These are phyloP conservation scores for Eidolon helvum DNA, from an alignment of 2,113 vertebrate species.

Conservation along the genomic window DNA sequence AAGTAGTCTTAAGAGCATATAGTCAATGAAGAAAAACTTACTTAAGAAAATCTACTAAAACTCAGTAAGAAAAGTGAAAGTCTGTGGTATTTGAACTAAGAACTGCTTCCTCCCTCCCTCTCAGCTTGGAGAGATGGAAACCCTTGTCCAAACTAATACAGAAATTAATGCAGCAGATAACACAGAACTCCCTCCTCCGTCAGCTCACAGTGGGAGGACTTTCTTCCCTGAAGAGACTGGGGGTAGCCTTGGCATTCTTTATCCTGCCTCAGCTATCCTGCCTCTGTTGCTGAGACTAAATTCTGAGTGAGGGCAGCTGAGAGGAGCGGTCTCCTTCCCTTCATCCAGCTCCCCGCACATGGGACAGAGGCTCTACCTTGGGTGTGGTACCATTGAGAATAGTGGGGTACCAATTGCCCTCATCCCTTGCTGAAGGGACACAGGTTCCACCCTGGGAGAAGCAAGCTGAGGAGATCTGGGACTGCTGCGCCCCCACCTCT, in stretches of 20 bases:
- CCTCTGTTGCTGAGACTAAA: neutral
- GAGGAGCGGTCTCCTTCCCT: neutral
- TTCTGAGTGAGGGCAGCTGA: neutral
- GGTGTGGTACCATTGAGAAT: neutral
- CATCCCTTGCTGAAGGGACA: neutral
- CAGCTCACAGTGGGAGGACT: neutral
- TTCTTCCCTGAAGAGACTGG: neutral
- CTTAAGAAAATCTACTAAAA: conserved; percentile 16
- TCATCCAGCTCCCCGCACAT: neutral
- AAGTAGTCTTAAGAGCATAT: neutral
- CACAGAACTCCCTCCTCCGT: neutral
- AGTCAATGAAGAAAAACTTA: neutral
- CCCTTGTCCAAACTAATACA: neutral
- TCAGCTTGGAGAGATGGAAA: neutral
- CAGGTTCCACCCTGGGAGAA: neutral
- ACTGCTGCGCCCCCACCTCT: neutral
- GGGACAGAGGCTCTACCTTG: neutral
- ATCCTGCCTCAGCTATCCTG: neutral
- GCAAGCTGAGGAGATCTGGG: neutral
- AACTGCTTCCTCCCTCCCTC: neutral
- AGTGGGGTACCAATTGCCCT: neutral
- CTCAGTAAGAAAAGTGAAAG: conserved; percentile 8
- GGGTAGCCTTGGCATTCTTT: neutral
- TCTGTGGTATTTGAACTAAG: neutral
- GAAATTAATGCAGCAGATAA: neutral